Conservation (phyloP, 2,113 vertebrate genomes). For the Lasiurus cinereus region DNA sequence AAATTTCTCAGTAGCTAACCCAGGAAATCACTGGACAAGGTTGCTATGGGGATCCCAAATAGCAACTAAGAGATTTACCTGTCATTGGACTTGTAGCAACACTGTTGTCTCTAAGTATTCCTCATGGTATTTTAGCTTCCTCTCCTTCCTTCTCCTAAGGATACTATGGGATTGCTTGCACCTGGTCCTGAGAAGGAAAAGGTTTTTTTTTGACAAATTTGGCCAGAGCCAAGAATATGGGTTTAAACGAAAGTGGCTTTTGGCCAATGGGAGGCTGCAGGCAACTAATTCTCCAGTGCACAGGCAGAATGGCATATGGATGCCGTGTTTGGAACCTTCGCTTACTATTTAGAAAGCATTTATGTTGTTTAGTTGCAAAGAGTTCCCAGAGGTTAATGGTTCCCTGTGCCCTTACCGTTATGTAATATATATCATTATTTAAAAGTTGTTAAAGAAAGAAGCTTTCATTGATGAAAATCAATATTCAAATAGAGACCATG, state of each 20-base stretch:
- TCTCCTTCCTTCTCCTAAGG: neutral
- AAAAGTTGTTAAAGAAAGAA: neutral
- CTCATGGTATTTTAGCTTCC: neutral
- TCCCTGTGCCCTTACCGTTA: neutral
- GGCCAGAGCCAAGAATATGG: neutral
- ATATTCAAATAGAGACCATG: neutral
- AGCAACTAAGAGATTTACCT: neutral
- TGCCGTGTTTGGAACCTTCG: neutral
- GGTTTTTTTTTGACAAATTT: conserved; percentile 32
- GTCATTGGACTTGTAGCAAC: neutral
- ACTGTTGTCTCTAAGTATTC: neutral
- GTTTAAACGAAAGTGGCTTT: conserved; percentile 20
- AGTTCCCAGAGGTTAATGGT: neutral
- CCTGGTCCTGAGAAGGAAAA: conserved; percentile 8
- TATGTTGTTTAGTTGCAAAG: neutral
- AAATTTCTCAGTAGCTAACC: neutral
- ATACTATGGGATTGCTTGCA: neutral
- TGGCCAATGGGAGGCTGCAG: neutral
- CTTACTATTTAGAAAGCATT: neutral
- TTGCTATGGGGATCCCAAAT: neutral
- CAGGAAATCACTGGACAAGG: neutral
- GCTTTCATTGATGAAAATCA: neutral
- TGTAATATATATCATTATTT: neutral
- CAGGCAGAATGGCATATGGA: neutral
- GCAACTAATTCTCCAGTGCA: neutral